These are phyloP conservation scores for Schlechtendalia chinensis DNA, from an alignment of 1,140 invertebrate species.

Conservation along the genomic window DNA sequence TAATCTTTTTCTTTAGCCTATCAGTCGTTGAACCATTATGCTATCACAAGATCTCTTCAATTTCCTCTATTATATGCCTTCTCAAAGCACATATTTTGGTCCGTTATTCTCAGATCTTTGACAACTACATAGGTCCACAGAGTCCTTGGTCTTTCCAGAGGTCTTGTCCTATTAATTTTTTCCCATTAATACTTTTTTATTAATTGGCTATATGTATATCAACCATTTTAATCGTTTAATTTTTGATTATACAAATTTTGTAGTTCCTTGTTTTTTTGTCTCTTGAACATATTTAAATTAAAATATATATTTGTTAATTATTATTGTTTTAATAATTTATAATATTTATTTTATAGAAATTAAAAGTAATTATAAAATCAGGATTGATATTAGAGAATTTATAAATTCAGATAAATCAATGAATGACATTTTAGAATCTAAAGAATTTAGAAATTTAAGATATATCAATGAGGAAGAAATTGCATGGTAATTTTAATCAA, in stretches of 20 bases:
- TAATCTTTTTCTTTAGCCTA: too few relatives aligned
- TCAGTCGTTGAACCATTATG: too few relatives aligned
- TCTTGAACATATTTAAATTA: too few relatives aligned
- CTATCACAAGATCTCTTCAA: too few relatives aligned
- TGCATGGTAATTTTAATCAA: constrained; percentile 25
- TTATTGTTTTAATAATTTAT: not conserved
- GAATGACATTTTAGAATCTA: constrained; percentile 25
- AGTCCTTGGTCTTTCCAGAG: not conserved
- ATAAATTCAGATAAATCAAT: constrained; percentile 5
- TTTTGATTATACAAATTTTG: too few relatives aligned
- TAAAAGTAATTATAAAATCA: constrained; percentile 40
- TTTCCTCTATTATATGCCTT: not conserved
- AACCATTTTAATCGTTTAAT: too few relatives aligned
- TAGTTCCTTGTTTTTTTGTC: too few relatives aligned
- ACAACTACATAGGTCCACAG: not conserved
- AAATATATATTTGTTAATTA: not conserved
- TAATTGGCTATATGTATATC: not conserved
- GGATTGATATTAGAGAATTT: not conserved
- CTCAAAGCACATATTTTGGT: not conserved
- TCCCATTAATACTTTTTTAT: not conserved
- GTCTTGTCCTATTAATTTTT: not conserved
- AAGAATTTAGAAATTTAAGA: constrained; percentile 41
- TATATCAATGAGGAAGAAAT: constrained; percentile 31
- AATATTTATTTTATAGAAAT: constrained; percentile 4
- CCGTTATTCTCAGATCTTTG: not conserved